Evolutionary conservation across 2,888 invertebrate species (phyloP), one percentile per base, ranked within the genome.

Genomic region (Diaprepes abbreviatus): DNA sequence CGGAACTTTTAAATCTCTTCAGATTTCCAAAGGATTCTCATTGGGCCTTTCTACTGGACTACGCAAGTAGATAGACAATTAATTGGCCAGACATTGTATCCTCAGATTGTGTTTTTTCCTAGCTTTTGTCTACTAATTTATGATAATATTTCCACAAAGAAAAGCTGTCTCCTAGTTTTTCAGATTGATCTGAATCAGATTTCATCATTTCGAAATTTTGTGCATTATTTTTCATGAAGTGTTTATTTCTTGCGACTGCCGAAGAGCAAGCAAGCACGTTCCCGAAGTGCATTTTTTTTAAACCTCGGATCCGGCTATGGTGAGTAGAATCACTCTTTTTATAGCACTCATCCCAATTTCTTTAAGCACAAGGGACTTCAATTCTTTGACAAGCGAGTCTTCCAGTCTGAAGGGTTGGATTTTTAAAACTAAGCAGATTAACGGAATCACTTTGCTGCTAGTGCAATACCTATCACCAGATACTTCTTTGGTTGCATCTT

Each of bases 171-270:
- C 21, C 38, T 10, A 6, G n/a, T 35, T 55, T 55, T 6, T 35
- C 55, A n/a, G 55, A 55, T 10, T 35, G 33, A 21, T 55, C 55
- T n/a, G 55, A 55, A 33, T n/a, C 33, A n/a, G 55, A 33, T n/a
- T n/a, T n/a, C n/a, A n/a, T n/a, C n/a, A n/a, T n/a, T 50, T 10
- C 50, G 2, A 10, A 1, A 33, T 33, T 33, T 1, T 10, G 24
- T 17, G 19, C 9, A 2, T 2, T 33, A 19, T 14, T 55, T 55
- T 55, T 55, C 10, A 35, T 28, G 1, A 40, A 38, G n/a, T 58
- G 24, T 38, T 58, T 58, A 19, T 40, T 40, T 40, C 36, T 40
- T 16, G 12, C 5, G 12, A 40, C 12, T 3, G 43, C 40, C n/a
- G 36, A 16, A 4, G 24, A 16, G 36, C 38, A 38, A 2, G 58